phyloP scores from a whole-genome alignment of 2,113 vertebrate species.

The Strigops habroptila region DNA sequence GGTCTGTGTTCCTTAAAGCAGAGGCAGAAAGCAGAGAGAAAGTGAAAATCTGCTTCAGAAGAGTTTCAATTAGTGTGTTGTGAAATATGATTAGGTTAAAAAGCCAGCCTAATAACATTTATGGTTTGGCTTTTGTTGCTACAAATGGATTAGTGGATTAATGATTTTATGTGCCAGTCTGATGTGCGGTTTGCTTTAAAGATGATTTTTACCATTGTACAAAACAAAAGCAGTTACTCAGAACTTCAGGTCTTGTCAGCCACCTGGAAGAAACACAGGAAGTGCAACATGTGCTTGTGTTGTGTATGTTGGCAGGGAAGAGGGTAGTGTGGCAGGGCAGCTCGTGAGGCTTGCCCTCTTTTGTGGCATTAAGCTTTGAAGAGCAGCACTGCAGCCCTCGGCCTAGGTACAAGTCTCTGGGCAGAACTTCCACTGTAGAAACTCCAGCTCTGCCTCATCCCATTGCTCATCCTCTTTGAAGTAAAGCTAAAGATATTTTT shows the following conservation, averaged over 20 bases:
- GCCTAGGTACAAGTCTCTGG: neutral
- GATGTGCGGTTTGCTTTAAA: neutral
- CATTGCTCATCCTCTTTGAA: neutral
- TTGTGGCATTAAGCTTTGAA: neutral
- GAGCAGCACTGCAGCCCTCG: neutral
- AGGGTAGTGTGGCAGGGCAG: neutral
- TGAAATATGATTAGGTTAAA: slow-evolving; percentile 17
- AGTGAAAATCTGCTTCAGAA: neutral
- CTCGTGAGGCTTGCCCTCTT: accelerated
- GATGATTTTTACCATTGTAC: neutral
- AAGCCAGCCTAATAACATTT: neutral
- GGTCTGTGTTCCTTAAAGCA: slow-evolving; percentile 16
- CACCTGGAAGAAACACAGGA: neutral
- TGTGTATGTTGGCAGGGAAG: accelerated
- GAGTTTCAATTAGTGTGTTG: slow-evolving; percentile 3
- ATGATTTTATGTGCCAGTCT: neutral
- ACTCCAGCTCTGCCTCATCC: neutral
- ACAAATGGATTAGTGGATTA: slow-evolving; percentile 44
- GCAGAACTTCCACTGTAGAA: neutral
- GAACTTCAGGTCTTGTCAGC: neutral
- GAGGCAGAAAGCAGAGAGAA: neutral
- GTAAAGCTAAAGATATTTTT: neutral
- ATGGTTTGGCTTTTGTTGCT: neutral
- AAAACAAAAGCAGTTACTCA: neutral
- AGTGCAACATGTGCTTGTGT: accelerated